phyloP scores from a whole-genome alignment of 2,797 vertebrate genomes.

The Sebastolobus alascanus region DNA sequence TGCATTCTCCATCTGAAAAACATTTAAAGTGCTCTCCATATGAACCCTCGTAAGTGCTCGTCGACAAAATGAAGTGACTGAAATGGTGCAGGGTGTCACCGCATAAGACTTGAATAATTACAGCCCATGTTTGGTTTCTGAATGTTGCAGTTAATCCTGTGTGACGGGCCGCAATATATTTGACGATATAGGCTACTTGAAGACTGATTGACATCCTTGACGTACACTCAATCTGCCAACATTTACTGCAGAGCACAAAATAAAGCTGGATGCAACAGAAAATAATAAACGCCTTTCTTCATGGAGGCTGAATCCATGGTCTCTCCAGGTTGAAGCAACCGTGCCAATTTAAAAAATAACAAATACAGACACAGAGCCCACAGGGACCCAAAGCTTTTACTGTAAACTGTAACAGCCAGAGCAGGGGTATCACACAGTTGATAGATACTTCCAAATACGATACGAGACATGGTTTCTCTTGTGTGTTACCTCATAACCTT shows the following conservation, averaged over 20 bases:
- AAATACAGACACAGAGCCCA: slow-evolving; percentile 62
- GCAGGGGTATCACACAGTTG: slow-evolving; percentile 51
- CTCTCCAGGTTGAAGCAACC: slow-evolving; percentile 53
- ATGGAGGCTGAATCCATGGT: slow-evolving; percentile 32
- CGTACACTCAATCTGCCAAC: slow-evolving; percentile 27
- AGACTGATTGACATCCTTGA: slow-evolving; percentile 28
- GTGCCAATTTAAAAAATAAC: slow-evolving; percentile 70
- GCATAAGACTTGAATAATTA: slow-evolving; percentile 35
- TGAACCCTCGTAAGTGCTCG: slow-evolving; percentile 50
- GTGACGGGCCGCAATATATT: slow-evolving; percentile 11
- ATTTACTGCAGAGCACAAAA: slow-evolving; percentile 17
- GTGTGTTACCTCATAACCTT: slow-evolving; percentile 64
- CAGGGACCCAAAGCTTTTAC: slow-evolving; percentile 60
- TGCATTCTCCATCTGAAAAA: slow-evolving; percentile 66
- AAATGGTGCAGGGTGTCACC: slow-evolving; percentile 43
- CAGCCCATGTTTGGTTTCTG: slow-evolving; percentile 15
- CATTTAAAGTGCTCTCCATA: slow-evolving; percentile 49
- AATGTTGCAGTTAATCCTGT: slow-evolving; percentile 31
- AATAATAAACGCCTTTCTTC: slow-evolving; percentile 26
- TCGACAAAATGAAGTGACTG: slow-evolving; percentile 48
- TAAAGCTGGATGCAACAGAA: slow-evolving; percentile 17
- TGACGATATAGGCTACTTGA: slow-evolving; percentile 30
- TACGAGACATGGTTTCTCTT: slow-evolving; percentile 50
- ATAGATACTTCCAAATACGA: slow-evolving; percentile 67
- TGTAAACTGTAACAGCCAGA: slow-evolving; percentile 47